Conservation (phyloP, 2,113 vertebrate species). For the Oostethus manadensis region DNA sequence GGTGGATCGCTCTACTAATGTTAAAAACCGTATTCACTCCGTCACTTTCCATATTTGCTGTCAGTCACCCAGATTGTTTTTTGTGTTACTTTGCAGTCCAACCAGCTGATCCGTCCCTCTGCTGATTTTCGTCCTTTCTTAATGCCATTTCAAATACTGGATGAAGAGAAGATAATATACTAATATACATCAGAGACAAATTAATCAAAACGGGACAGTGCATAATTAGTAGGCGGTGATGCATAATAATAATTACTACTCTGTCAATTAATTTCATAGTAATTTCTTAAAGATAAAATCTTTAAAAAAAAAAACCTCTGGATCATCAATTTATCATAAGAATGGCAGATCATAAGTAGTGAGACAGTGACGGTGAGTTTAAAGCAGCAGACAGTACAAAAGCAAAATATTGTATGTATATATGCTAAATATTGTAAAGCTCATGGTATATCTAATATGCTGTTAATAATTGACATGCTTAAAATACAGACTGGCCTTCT, state of each 20-base stretch:
- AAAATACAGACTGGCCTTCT: too few species aligned
- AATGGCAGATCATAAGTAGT: slow-evolving; percentile 37
- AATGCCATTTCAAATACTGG: slow-evolving; percentile 54
- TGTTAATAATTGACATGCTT: too few species aligned
- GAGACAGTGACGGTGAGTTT: slow-evolving; percentile 19
- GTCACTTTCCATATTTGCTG: slow-evolving; percentile 43
- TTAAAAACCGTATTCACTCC: slow-evolving; percentile 5
- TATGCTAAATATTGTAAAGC: too few species aligned
- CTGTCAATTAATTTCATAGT: slow-evolving; percentile 71
- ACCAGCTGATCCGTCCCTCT: slow-evolving; percentile 51
- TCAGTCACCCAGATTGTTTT: slow-evolving; percentile 59
- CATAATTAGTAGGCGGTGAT: slow-evolving; percentile 64
- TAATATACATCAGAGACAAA: slow-evolving; percentile 65
- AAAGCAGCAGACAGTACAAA: too few species aligned
- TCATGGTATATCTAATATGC: too few species aligned
- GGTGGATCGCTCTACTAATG: too few species aligned
- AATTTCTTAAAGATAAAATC: slow-evolving; percentile 31
- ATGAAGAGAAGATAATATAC: slow-evolving; percentile 67
- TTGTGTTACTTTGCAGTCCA: slow-evolving; percentile 60
- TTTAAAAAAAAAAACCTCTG: slow-evolving; percentile 15
- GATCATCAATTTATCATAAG: slow-evolving; percentile 45
- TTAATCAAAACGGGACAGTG: slow-evolving; percentile 58
- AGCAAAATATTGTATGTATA: too few species aligned
- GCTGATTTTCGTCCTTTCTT: slow-evolving; percentile 28
- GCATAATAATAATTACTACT: slow-evolving; percentile 69